phyloP scores from a whole-genome alignment of 2,113 vertebrate genomes.

The Nothobranchius kuhntae region DNA sequence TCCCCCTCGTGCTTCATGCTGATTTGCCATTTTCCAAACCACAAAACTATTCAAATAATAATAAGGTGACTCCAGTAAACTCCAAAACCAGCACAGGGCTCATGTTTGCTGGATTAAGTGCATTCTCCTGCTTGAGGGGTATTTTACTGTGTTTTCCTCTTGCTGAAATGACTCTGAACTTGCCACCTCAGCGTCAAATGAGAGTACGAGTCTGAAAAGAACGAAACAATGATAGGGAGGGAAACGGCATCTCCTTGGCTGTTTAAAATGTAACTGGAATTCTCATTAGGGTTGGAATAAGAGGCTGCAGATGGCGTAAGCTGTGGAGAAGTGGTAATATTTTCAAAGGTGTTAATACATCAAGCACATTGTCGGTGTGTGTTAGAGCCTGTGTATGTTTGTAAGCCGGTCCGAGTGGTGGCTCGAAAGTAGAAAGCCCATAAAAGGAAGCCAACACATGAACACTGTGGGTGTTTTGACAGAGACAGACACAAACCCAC shows the following conservation, averaged over 20 bases:
- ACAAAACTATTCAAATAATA: slow-evolving; percentile 50
- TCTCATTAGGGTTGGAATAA: slow-evolving; percentile 62
- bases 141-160: slow-evolving; percentile 44
- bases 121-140: slow-evolving; percentile 54
- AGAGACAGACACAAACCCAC: slow-evolving; percentile 40
- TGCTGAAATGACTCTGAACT: slow-evolving; percentile 51
- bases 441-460: slow-evolving; percentile 33
- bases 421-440: slow-evolving; percentile 47
- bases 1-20: slow-evolving; percentile 38
- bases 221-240: slow-evolving; percentile 45
- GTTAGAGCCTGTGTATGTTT: not conserved
- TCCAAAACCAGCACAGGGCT: slow-evolving; percentile 21
- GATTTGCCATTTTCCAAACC: slow-evolving; percentile 48
- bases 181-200: slow-evolving; percentile 45
- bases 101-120: slow-evolving; percentile 56
- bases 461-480: slow-evolving; percentile 40
- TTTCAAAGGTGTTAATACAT: slow-evolving; percentile 62
- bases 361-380: slow-evolving; percentile 40
- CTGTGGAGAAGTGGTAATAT: slow-evolving; percentile 65
- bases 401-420: slow-evolving; percentile 11
- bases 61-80: slow-evolving; percentile 49
- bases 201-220: slow-evolving; percentile 38
- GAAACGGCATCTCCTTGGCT: slow-evolving; percentile 31
- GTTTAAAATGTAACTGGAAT: slow-evolving; percentile 62
- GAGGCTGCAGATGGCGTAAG: slow-evolving; percentile 64